These are phyloP conservation scores for Trinorchestia longiramus DNA, from an alignment of 1,140 invertebrate species.

Conservation along the genomic window DNA sequence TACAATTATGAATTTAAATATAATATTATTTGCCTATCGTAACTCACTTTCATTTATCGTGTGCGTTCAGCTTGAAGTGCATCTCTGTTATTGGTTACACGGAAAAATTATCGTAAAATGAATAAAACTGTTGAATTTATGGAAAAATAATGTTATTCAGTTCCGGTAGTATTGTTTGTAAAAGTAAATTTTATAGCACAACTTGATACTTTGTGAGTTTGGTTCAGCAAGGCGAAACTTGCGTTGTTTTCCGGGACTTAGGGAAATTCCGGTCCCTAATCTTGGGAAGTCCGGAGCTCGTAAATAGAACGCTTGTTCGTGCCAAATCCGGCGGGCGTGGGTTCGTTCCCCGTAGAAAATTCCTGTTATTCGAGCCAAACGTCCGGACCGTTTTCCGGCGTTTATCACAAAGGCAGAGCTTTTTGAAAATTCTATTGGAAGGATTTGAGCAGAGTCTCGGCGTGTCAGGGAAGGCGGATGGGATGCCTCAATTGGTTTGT, in stretches of 20 bases:
- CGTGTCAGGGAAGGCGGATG: neutral
- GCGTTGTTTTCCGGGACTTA: conserved; percentile 39
- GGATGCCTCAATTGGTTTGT: conserved; percentile 33
- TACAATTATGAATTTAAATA: no score
- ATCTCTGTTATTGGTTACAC: no score
- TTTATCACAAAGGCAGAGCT: conserved; percentile 46
- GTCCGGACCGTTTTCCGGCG: conserved; percentile 51
- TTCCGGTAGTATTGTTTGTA: no score
- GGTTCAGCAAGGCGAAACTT: neutral
- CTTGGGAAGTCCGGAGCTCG: conserved; percentile 31
- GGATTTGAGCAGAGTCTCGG: conserved; percentile 27
- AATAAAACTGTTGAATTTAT: no score
- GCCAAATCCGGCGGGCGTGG: conserved; percentile 30
- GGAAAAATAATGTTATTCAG: no score
- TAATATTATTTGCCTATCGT: no score
- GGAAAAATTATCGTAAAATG: no score
- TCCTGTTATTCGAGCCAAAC: conserved; percentile 45
- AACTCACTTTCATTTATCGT: no score
- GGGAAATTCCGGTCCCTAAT: conserved; percentile 45
- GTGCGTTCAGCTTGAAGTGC: no score
- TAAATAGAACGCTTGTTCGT: conserved; percentile 50
- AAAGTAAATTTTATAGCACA: conserved; percentile 20
- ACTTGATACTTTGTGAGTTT: conserved; percentile 13
- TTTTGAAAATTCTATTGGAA: conserved; percentile 28
- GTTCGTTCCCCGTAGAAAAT: neutral